Percentiles rank a stretch among this genome's conserved stretches.
These are phyloP conservation scores for Callaeas wilsoni DNA, from an alignment of 2,113 vertebrate genomes.

Conservation along the genomic window DNA sequence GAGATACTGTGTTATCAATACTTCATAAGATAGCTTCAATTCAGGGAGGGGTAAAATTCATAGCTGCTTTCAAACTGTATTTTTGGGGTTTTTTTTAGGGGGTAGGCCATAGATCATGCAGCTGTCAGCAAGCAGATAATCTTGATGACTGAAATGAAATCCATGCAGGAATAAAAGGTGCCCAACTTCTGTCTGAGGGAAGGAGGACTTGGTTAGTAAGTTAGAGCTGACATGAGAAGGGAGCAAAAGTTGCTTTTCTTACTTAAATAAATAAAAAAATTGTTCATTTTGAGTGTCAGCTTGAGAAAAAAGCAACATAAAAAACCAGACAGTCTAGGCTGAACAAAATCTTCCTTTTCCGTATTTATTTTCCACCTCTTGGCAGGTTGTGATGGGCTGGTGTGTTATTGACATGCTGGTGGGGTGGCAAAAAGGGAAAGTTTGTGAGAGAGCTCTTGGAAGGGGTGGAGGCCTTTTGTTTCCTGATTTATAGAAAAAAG, in stretches of 20 bases:
- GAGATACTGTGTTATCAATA: slow-evolving; percentile 78
- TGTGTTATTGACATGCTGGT: neutral
- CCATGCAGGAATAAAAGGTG: slow-evolving; percentile 5
- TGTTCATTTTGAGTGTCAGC: neutral
- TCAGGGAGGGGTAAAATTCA: slow-evolving; percentile 61
- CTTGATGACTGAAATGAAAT: slow-evolving; percentile 68
- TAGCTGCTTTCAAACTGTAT: slow-evolving; percentile 44
- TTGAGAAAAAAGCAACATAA: neutral
- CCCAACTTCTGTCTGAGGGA: neutral
- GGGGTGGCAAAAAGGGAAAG: slow-evolving; percentile 14
- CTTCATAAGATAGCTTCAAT: slow-evolving; percentile 68
- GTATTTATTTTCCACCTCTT: neutral
- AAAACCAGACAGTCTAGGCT: neutral
- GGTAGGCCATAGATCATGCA: slow-evolving; percentile 63
- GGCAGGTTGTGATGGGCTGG: neutral
- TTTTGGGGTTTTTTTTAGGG: neutral
- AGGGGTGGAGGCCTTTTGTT: slow-evolving; percentile 23
- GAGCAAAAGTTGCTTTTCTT: neutral
- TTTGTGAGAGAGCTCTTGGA: neutral
- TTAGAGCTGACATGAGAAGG: neutral
- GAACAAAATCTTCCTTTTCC: slow-evolving; percentile 4
- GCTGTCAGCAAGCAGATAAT: slow-evolving; percentile 69
- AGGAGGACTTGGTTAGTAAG: neutral
- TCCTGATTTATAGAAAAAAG: slow-evolving; percentile 3
- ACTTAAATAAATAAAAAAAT: neutral